Percentiles rank a stretch among this genome's conserved stretches.
Evolutionary conservation across 2,797 vertebrate genomes (phyloP).

Genomic region (Lagocephalus sceleratus): DNA sequence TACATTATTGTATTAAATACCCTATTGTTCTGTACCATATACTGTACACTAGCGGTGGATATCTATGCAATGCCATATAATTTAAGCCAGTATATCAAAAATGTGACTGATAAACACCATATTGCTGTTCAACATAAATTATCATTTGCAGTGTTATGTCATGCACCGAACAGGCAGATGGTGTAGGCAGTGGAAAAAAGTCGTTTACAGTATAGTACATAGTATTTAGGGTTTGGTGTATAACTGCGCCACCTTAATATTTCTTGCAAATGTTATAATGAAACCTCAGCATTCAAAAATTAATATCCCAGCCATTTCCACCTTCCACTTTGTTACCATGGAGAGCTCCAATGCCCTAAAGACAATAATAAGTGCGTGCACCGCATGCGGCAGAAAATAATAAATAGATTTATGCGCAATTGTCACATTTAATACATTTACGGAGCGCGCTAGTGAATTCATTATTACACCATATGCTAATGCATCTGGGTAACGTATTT

Average conservation of each 20-base stretch:
- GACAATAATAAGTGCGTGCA: slow-evolving; percentile 68
- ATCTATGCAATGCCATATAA: too few species aligned
- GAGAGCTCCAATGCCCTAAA: slow-evolving; percentile 66
- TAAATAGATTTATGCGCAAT: slow-evolving; percentile 78
- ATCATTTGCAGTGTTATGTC: too few species aligned
- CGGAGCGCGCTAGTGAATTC: slow-evolving; percentile 73
- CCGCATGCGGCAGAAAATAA: slow-evolving; percentile 71
- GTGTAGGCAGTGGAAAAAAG: background rate
- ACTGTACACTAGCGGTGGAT: background rate
- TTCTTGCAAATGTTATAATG: too few species aligned
- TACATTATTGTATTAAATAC: too few species aligned
- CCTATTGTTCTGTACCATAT: background rate
- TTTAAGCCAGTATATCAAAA: background rate
- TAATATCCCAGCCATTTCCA: slow-evolving; percentile 39
- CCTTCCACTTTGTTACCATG: slow-evolving; percentile 64
- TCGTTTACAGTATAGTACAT: background rate
- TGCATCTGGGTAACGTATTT: slow-evolving; percentile 70
- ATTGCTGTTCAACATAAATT: background rate
- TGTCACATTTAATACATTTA: slow-evolving; percentile 80
- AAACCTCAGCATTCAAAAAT: slow-evolving; percentile 41
- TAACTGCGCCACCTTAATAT: too few species aligned
- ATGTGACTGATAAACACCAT: background rate
- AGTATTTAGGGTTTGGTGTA: background rate
- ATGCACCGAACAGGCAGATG: too few species aligned
- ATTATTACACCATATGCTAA: slow-evolving; percentile 80